Evolutionary conservation across 1,140 invertebrate genomes (phyloP).

Genomic region (Drosophila sp.): DNA sequence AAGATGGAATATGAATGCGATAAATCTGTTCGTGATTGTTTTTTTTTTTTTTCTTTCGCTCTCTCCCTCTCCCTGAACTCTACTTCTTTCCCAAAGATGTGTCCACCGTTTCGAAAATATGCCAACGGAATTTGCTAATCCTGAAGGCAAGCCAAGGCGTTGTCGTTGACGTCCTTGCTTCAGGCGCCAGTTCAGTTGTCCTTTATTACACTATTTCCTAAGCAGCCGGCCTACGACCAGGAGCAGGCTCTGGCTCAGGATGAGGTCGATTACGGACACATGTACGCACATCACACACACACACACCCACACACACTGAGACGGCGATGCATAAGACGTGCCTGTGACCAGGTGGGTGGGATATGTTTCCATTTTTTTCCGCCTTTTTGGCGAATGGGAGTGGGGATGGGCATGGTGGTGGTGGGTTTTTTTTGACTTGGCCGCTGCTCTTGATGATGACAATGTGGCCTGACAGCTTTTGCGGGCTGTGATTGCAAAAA

Average conservation of each 20-base stretch:
- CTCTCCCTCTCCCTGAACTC: background rate
- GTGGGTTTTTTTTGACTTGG: conserved; percentile 33
- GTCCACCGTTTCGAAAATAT: conserved; percentile 56
- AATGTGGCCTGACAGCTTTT: conserved; percentile 76
- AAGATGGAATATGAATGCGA: conserved; percentile 78
- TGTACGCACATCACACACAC: conserved; percentile 44
- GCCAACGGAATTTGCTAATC: conserved; percentile 76
- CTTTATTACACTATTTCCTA: conserved; percentile 76
- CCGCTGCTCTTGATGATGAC: conserved; percentile 65
- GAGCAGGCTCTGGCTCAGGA: conserved; percentile 32
- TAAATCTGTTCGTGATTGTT: conserved; percentile 82
- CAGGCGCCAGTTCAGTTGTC: conserved; percentile 55
- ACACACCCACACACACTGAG: conserved; percentile 9
- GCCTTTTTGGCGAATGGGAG: conserved; percentile 4
- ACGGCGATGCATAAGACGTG: conserved; percentile 28
- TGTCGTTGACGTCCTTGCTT: conserved; percentile 7
- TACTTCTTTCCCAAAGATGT: conserved; percentile 28
- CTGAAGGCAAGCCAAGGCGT: conserved; percentile 25
- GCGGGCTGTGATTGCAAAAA: conserved; percentile 77
- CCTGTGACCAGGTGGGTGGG: conserved; percentile 62
- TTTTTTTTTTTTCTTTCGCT: conserved; percentile 38
- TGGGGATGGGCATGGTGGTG: conserved; percentile 9
- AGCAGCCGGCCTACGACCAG: conserved; percentile 41
- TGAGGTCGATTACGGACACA: conserved; percentile 69
- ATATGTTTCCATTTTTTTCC: conserved; percentile 15